phyloP scores from a whole-genome alignment of 2,113 vertebrate genomes.

The Cryptomyrus ogoouensis region DNA sequence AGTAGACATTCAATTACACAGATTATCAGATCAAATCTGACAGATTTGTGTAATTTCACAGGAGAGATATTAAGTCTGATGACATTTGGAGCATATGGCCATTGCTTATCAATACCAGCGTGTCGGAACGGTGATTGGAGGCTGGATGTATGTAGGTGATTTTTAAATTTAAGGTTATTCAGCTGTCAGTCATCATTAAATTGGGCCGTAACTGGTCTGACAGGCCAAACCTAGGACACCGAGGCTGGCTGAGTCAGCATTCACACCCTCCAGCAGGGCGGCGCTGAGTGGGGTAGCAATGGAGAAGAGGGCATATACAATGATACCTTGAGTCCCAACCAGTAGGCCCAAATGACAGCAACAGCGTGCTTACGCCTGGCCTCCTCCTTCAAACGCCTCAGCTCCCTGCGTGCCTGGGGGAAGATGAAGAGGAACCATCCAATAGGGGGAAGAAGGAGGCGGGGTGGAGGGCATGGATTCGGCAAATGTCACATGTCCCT shows the following conservation, averaged over 20 bases:
- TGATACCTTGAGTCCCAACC: constrained; percentile 98
- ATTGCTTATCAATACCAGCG: not conserved
- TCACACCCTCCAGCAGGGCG: constrained; percentile 23
- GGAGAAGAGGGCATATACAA: constrained; percentile 32
- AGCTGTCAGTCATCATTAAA: not conserved
- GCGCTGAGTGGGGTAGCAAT: not conserved
- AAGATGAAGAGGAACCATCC: constrained; percentile 39
- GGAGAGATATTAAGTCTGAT: constrained; percentile 3
- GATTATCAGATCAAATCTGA: constrained; percentile 28
- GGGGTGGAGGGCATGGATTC: constrained; percentile 33
- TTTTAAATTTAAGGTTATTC: not conserved
- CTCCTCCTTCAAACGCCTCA: constrained; percentile 95
- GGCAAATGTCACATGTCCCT: constrained; percentile 24
- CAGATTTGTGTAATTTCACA: constrained; percentile 18
- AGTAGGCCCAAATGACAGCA: constrained; percentile 99
- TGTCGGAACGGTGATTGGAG: not conserved
- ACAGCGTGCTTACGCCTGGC: constrained; percentile 96
- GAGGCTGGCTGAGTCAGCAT: constrained; percentile 26
- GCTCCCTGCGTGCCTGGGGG: constrained; percentile 93
- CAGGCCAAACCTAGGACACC: constrained; percentile 10
- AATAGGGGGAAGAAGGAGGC: constrained; percentile 40
- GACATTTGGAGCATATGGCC: not conserved
- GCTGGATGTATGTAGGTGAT: not conserved
- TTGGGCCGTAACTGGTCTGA: not conserved
- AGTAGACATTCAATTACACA: constrained; percentile 24